phyloP scores from a whole-genome alignment of 2,888 invertebrate species.

The Trissolcus brochymenae region DNA sequence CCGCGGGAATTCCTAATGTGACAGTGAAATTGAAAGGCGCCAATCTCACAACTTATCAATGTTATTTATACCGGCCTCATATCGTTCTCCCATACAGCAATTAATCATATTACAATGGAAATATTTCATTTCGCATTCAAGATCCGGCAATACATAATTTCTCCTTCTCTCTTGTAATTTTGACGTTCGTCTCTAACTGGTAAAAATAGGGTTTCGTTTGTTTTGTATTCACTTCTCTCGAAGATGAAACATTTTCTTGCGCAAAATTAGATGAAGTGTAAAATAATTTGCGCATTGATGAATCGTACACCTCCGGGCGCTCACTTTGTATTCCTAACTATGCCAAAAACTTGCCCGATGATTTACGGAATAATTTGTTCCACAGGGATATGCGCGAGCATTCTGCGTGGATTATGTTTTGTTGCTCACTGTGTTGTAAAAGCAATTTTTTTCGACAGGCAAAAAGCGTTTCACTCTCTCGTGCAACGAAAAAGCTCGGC shows the following conservation, averaged over 20 bases:
- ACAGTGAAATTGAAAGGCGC: slow-evolving; percentile 35
- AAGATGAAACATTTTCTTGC: not conserved
- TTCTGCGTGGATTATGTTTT: too few species aligned
- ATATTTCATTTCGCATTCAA: slow-evolving; percentile 10
- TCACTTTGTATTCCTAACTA: slow-evolving; percentile 11
- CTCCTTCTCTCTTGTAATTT: not conserved
- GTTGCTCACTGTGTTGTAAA: too few species aligned
- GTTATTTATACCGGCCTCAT: slow-evolving; percentile 20
- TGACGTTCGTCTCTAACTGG: too few species aligned
- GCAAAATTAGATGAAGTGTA: slow-evolving; percentile 16
- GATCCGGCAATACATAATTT: slow-evolving; percentile 4
- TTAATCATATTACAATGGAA: slow-evolving; percentile 20
- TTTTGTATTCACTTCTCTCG: too few species aligned
- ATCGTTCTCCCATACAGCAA: slow-evolving; percentile 2
- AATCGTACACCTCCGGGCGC: not conserved
- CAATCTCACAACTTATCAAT: slow-evolving; percentile 37
- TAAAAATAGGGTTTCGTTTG: too few species aligned
- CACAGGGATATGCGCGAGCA: too few species aligned
- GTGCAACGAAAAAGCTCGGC: too few species aligned
- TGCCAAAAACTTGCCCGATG: not conserved
- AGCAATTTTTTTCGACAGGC: too few species aligned
- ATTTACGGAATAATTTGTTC: not conserved
- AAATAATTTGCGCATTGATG: slow-evolving; percentile 15
- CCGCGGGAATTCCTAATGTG: slow-evolving; percentile 22
- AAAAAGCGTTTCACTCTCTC: too few species aligned